These are phyloP conservation scores for Sigmodon hispidus DNA, from an alignment of 2,113 vertebrate genomes.

Conservation along the genomic window DNA sequence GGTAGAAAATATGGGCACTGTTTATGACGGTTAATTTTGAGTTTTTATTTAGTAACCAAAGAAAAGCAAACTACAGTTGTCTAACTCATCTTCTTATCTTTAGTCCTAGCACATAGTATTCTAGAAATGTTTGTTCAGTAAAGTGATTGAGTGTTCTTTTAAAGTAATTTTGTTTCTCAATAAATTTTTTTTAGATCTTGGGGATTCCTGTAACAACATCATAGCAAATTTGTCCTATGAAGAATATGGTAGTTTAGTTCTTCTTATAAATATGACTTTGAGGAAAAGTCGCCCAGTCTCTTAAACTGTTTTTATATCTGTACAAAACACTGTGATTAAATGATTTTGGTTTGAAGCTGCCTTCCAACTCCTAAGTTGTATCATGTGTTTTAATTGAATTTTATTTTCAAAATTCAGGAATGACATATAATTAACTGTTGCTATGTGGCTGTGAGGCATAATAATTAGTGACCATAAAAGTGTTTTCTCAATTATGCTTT, in stretches of 20 bases:
- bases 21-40: conserved; percentile 34
- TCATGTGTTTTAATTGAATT: conserved; percentile 16
- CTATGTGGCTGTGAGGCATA: not conserved
- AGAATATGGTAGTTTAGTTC: conserved; percentile 30
- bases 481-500: not conserved
- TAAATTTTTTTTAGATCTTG: conserved; percentile 38
- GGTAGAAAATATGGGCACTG: not conserved
- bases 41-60: conserved; percentile 9
- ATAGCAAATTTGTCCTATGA: conserved; percentile 24
- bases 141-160: conserved; percentile 43
- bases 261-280: conserved; percentile 21
- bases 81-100: conserved; percentile 22
- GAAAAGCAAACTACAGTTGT: conserved; percentile 20
- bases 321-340: conserved; percentile 24
- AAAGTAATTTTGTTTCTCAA: conserved; percentile 51
- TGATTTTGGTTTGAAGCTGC: conserved; percentile 50
- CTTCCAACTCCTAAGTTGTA: conserved; percentile 18
- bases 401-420: conserved; percentile 5
- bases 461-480: not conserved
- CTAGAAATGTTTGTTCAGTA: conserved; percentile 43
- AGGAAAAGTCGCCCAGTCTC: conserved; percentile 30
- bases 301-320: conserved; percentile 37
- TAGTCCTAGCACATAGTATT: not conserved
- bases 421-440: conserved; percentile 27
- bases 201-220: not conserved